Evolutionary conservation across 2,888 invertebrate genomes (phyloP).

Genomic region (Crocallis elinguaria): DNA sequence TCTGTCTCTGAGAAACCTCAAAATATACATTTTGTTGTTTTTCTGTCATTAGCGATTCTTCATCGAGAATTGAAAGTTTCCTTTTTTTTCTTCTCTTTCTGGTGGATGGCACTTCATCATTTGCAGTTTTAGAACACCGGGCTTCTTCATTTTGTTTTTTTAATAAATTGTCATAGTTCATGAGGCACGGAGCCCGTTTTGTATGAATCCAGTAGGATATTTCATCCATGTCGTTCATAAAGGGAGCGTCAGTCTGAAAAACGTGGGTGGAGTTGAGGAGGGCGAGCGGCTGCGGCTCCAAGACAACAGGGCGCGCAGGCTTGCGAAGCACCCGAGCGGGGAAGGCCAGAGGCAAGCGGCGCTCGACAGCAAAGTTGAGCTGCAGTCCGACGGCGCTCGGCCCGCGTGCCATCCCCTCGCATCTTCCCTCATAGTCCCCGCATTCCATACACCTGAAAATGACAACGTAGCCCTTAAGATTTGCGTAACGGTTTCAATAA

Average conservation of each 20-base stretch:
- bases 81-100: slow-evolving; percentile 65
- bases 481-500: slow-evolving; percentile 3
- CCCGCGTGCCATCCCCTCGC: slow-evolving; percentile 28
- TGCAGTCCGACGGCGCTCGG: slow-evolving; percentile 31
- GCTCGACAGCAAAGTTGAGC: slow-evolving; percentile 21
- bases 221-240: slow-evolving; percentile 79
- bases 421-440: slow-evolving; percentile 39
- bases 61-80: slow-evolving; percentile 64
- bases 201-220: slow-evolving; percentile 78
- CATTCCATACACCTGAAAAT: slow-evolving; percentile 73
- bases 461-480: slow-evolving; percentile 14
- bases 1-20: slow-evolving; percentile 57
- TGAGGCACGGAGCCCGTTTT: slow-evolving; percentile 76
- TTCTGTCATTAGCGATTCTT: slow-evolving; percentile 60
- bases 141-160: slow-evolving; percentile 59
- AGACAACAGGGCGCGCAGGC: slow-evolving; percentile 31
- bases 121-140: slow-evolving; percentile 57
- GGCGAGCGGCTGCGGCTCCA: slow-evolving; percentile 17
- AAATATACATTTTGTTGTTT: slow-evolving; percentile 68
- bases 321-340: slow-evolving; percentile 25
- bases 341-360: slow-evolving; percentile 39
- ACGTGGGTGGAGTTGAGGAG: slow-evolving; percentile 31
- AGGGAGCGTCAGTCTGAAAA: slow-evolving; percentile 49
- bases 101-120: slow-evolving; percentile 51
- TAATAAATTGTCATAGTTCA: slow-evolving; percentile 66